Percentiles rank a stretch among this genome's conserved stretches.
Evolutionary conservation across 2,888 invertebrate genomes (phyloP).

Genomic region (Acanthosepion lycidas): DNA sequence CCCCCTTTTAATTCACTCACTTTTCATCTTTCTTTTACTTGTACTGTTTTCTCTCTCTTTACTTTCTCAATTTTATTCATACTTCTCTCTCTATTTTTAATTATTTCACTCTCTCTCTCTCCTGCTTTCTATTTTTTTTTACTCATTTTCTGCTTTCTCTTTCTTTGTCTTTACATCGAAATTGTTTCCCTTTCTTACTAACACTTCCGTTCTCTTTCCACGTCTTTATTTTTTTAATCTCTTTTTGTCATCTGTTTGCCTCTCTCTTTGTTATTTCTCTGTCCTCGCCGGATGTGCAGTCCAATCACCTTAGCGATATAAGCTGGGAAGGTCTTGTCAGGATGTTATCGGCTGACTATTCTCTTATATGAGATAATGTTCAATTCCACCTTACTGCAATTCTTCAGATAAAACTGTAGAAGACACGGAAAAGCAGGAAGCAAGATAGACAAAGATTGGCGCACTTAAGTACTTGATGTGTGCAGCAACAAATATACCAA

Average conservation of each 20-base stretch:
- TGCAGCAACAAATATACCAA: background rate
- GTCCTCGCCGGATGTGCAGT: background rate
- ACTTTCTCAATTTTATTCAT: too few species aligned
- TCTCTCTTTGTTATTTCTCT: background rate
- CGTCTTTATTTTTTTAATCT: background rate
- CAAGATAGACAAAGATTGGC: background rate
- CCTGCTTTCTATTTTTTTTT: background rate
- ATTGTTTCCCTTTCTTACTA: too few species aligned
- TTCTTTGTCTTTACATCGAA: too few species aligned
- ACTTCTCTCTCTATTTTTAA: too few species aligned
- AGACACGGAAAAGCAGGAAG: conserved; percentile 33
- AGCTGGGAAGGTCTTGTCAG: background rate
- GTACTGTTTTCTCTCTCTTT: too few species aligned
- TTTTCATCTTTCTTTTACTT: too few species aligned
- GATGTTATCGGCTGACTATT: background rate
- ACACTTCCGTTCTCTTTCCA: too few species aligned
- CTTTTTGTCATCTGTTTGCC: background rate
- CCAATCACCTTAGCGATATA: background rate
- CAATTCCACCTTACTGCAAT: conserved; percentile 20
- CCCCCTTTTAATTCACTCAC: too few species aligned
- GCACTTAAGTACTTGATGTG: conserved; percentile 33
- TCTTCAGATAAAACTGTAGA: background rate
- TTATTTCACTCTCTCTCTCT: too few species aligned
- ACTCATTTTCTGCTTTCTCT: background rate
- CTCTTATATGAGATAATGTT: conserved; percentile 9